A percentile compares a stretch with the other conserved stretches of the same genome.
phyloP scores from a whole-genome alignment of 1,140 invertebrate species.

The Zophobas morio region DNA sequence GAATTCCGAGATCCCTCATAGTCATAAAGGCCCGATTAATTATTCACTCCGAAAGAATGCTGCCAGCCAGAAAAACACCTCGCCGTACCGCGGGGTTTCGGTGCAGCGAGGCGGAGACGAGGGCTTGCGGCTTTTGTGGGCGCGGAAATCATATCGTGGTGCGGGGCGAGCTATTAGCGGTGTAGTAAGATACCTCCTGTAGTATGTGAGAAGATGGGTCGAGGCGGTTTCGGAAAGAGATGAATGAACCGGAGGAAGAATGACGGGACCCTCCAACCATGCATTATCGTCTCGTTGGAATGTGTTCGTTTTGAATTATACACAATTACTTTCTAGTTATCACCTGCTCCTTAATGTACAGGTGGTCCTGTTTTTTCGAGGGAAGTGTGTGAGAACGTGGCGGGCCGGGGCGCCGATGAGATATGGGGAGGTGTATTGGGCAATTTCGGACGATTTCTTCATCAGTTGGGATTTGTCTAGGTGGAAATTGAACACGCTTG shows the following conservation, averaged over 20 bases:
- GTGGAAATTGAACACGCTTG: too few species aligned
- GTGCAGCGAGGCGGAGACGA: neutral
- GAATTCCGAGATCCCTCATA: neutral
- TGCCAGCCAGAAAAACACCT: conserved; percentile 24
- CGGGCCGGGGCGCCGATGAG: too few species aligned
- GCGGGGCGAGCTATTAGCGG: conserved; percentile 38
- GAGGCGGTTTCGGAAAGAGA: conserved; percentile 26
- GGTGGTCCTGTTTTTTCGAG: conserved; percentile 30
- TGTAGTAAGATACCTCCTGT: conserved; percentile 45
- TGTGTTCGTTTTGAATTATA: conserved; percentile 45
- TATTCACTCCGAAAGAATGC: conserved; percentile 26
- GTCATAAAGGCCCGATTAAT: conserved; percentile 16
- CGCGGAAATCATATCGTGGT: conserved; percentile 37
- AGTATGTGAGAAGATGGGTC: conserved; percentile 44
- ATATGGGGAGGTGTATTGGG: too few species aligned
- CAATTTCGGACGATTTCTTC: too few species aligned
- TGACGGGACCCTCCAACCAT: conserved; percentile 30
- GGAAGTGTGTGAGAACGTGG: too few species aligned
- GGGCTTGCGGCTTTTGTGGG: neutral
- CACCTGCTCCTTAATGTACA: conserved; percentile 42
- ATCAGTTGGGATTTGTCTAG: too few species aligned
- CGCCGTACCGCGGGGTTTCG: neutral
- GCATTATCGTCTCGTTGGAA: conserved; percentile 44
- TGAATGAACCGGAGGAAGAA: conserved; percentile 46
- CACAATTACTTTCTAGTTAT: conserved; percentile 46